Conservation (phyloP, 2,113 vertebrate genomes). For the Alligator sinensis region DNA sequence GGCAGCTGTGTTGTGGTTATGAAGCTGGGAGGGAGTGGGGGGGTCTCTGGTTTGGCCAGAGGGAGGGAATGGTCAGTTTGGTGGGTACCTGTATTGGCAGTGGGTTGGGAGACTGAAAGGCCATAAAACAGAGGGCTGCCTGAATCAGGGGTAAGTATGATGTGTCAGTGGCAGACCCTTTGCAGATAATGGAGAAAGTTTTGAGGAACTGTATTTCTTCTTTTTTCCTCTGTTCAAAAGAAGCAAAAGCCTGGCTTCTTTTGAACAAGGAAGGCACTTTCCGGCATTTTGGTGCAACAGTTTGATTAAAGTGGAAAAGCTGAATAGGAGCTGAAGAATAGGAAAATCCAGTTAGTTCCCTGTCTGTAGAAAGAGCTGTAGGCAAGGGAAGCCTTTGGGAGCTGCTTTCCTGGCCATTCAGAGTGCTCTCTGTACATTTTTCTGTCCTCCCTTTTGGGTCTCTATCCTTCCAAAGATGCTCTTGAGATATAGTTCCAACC, state of each 20-base stretch:
- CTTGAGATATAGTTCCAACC: neutral
- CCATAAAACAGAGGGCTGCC: no score
- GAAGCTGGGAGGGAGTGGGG: fast-evolving
- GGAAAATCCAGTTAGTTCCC: neutral
- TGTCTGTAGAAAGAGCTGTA: neutral
- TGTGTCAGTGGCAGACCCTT: fast-evolving
- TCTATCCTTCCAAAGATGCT: neutral
- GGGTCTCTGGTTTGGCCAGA: neutral
- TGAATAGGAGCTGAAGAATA: no score
- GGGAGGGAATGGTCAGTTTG: neutral
- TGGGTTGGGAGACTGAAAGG: no score
- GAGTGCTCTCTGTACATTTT: neutral
- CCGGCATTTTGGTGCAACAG: neutral
- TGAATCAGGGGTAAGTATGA: neutral
- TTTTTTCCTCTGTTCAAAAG: neutral
- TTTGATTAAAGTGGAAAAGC: neutral
- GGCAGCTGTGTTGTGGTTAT: neutral
- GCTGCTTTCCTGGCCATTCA: neutral
- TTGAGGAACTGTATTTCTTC: neutral
- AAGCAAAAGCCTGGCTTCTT: neutral
- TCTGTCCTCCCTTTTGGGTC: neutral
- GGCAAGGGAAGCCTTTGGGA: neutral
- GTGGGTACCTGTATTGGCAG: no score
- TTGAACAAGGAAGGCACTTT: neutral
- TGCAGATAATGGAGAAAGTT: fast-evolving